These are phyloP conservation scores for Diachasmimorpha longicaudata DNA, from an alignment of 1,140 invertebrate genomes.

Conservation along the genomic window DNA sequence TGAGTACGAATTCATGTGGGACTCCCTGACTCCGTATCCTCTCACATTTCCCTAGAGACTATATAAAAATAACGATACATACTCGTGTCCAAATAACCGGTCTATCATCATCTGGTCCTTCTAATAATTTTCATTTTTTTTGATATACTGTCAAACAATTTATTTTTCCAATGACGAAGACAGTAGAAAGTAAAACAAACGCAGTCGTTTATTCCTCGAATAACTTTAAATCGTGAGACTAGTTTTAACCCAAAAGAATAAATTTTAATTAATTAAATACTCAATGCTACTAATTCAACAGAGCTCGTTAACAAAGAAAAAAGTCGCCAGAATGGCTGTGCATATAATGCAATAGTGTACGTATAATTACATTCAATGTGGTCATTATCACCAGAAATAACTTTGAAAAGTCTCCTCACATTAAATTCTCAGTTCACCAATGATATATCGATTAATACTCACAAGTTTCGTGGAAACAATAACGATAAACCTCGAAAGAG, in stretches of 20 bases:
- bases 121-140: background rate
- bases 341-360: background rate
- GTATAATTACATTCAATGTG: background rate
- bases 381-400: background rate
- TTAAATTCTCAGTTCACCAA: too few relatives aligned
- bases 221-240: background rate
- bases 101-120: background rate
- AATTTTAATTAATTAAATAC: background rate
- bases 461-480: background rate
- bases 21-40: background rate
- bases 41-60: background rate
- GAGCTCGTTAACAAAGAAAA: background rate
- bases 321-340: background rate
- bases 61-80: constrained; percentile 1
- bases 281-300: background rate
- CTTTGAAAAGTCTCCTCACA: background rate
- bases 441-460: background rate
- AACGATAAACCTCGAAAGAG: background rate
- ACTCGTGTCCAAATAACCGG: background rate
- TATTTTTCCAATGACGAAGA: background rate
- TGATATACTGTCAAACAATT: background rate
- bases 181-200: background rate
- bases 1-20: background rate
- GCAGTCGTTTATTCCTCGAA: too few relatives aligned
- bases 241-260: background rate